phyloP scores from a whole-genome alignment of 2,797 vertebrate genomes.

The Danio albolineatus region DNA sequence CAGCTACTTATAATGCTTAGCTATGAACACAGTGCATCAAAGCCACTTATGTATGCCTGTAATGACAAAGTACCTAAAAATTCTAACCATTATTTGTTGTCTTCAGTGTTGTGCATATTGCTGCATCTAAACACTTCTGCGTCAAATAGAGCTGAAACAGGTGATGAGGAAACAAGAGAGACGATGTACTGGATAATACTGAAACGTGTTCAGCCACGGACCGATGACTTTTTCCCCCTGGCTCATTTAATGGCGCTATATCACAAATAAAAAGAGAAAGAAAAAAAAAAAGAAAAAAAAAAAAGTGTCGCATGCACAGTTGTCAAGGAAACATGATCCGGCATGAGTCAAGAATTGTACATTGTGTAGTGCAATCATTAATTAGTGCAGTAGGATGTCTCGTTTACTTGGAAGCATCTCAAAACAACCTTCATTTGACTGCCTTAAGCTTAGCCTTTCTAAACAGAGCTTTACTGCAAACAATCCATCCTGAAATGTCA shows the following conservation, averaged over 20 bases:
- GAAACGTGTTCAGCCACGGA: slow-evolving; percentile 25
- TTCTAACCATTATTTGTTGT: slow-evolving; percentile 32
- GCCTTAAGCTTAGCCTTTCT: slow-evolving; percentile 20
- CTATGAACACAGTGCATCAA: not conserved
- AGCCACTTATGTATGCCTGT: slow-evolving; percentile 12
- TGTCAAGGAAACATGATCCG: slow-evolving; percentile 56
- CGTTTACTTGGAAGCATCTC: slow-evolving; percentile 25
- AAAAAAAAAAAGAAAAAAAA: slow-evolving; percentile 22
- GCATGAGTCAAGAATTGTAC: slow-evolving; percentile 51
- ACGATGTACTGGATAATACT: slow-evolving; percentile 33
- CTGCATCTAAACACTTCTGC: slow-evolving; percentile 25
- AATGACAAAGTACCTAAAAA: slow-evolving; percentile 2
- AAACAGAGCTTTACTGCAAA: slow-evolving; percentile 30
- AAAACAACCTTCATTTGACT: not conserved
- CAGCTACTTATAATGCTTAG: too few relatives aligned
- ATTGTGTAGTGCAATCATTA: slow-evolving; percentile 43
- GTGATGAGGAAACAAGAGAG: slow-evolving; percentile 45
- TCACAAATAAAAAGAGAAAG: not conserved
- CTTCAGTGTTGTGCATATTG: not conserved
- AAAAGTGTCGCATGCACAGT: slow-evolving; percentile 39
- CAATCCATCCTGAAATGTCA: slow-evolving; percentile 10
- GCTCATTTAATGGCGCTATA: slow-evolving; percentile 40
- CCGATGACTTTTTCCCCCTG: slow-evolving; percentile 41
- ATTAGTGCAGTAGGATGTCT: slow-evolving; percentile 45
- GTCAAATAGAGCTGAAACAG: slow-evolving; percentile 42